These are phyloP conservation scores for Chlorodrepanis virens DNA, from an alignment of 2,113 vertebrate genomes.

Conservation along the genomic window DNA sequence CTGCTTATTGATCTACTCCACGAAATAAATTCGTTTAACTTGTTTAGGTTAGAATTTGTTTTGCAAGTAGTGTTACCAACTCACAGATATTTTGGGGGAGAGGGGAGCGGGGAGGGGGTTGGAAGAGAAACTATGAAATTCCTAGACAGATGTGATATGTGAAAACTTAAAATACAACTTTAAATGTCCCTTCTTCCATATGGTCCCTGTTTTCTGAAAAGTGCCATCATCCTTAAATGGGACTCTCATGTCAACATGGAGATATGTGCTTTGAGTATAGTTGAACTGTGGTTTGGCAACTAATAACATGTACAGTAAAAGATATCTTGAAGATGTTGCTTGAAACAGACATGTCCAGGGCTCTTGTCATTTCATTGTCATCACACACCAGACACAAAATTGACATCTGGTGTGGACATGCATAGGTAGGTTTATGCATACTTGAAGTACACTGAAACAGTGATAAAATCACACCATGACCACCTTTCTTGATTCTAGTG, in stretches of 20 bases:
- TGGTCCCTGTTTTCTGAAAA: neutral
- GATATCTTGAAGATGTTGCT: neutral
- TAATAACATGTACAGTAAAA: neutral
- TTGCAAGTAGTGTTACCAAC: neutral
- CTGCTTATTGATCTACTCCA: neutral
- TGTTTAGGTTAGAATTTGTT: neutral
- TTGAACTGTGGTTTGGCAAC: neutral
- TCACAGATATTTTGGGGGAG: neutral
- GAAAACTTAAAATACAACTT: neutral
- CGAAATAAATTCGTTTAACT: neutral
- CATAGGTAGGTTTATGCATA: rapidly evolving
- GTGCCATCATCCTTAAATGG: neutral
- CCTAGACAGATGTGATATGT: neutral
- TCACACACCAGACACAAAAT: neutral
- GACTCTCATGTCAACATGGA: neutral
- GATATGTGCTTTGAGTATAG: neutral
- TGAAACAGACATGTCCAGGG: neutral
- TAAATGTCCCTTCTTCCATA: neutral
- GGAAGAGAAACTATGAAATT: neutral
- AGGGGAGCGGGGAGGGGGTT: rapidly evolving
- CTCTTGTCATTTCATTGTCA: neutral
- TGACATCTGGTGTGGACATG: neutral
- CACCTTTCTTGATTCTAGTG: neutral
- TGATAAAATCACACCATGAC: neutral
- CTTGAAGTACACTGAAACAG: neutral